A percentile compares a stretch with the other conserved stretches of the same genome.
Evolutionary conservation across 2,797 vertebrate genomes (phyloP).

Genomic region (Pagetopsis macropterus): DNA sequence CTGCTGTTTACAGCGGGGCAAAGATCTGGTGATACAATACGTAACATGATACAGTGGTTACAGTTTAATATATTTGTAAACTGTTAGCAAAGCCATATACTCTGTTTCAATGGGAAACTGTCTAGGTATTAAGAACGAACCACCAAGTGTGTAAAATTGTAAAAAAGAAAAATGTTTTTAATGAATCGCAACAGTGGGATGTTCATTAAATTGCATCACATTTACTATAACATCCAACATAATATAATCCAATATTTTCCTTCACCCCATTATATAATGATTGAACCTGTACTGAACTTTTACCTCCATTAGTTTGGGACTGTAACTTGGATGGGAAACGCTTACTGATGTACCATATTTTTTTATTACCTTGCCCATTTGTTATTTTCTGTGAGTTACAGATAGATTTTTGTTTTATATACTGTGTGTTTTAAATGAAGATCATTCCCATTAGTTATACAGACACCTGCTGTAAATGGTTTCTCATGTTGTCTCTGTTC

Average conservation of each 20-base stretch:
- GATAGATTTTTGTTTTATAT: not conserved
- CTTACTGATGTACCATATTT: not conserved
- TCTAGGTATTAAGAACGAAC: too few species aligned
- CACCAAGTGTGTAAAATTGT: too few species aligned
- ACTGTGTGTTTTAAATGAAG: not conserved
- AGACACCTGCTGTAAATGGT: not conserved
- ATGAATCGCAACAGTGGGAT: too few species aligned
- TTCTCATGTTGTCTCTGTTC: conserved; percentile 2
- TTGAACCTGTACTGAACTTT: conserved; percentile 9
- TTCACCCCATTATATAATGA: not conserved
- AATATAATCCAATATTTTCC: too few species aligned
- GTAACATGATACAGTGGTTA: too few species aligned
- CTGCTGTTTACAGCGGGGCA: not conserved
- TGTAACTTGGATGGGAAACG: not conserved
- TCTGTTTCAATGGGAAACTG: too few species aligned
- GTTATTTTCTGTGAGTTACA: not conserved
- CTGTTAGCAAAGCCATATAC: too few species aligned
- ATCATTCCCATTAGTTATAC: not conserved
- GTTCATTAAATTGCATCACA: too few species aligned
- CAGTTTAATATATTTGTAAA: too few species aligned
- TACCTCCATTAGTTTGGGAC: not conserved
- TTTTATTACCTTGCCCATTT: not conserved
- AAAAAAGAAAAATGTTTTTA: too few species aligned
- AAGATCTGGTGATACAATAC: too few species aligned
- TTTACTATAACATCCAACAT: too few species aligned